These are phyloP conservation scores for Macheiramphus alcinus DNA, from an alignment of 2,113 vertebrate genomes.

Conservation along the genomic window DNA sequence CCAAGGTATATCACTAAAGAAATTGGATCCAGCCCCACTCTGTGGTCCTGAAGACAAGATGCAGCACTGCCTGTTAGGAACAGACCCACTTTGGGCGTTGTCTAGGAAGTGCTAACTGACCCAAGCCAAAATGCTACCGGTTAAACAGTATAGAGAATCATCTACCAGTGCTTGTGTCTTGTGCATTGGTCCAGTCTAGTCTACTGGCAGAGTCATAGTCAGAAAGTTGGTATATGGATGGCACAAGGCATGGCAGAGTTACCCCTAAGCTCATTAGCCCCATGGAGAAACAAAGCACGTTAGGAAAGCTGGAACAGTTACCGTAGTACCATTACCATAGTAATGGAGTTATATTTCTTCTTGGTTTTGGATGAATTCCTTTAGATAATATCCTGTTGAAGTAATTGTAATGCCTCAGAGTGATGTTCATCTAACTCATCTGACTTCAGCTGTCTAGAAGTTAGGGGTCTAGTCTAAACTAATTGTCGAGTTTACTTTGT, in stretches of 20 bases:
- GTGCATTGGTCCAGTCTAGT: background rate
- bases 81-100: background rate
- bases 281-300: background rate
- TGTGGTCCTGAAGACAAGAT: background rate
- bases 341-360: background rate
- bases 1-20: background rate
- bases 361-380: background rate
- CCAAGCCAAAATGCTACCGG: background rate
- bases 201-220: background rate
- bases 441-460: background rate
- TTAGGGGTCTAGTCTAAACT: background rate
- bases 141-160: background rate
- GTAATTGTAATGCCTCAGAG: background rate
- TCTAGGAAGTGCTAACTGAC: background rate
- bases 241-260: accelerated
- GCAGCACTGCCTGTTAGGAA: background rate
- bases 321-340: background rate
- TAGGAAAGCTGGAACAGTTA: background rate
- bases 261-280: background rate
- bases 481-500: background rate
- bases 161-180: background rate
- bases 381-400: background rate
- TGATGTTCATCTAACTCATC: background rate
- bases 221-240: background rate
- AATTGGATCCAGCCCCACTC: background rate